These are phyloP conservation scores for Lucilia sericata DNA, from an alignment of 1,140 invertebrate species.

Conservation along the genomic window DNA sequence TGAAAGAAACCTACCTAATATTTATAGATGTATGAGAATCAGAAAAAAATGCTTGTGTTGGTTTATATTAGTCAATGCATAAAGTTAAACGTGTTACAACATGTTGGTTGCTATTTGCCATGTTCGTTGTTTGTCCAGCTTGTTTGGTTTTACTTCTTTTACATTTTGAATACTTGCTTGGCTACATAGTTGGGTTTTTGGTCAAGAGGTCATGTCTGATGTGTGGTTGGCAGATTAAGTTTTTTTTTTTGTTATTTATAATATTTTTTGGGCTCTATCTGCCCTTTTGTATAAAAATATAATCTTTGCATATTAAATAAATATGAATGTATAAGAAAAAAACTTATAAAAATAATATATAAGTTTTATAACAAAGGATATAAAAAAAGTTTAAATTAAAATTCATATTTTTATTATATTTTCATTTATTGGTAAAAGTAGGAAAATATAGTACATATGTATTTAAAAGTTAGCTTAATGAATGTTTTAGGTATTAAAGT, in stretches of 20 bases:
- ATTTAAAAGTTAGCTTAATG: too few species aligned
- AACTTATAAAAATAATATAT: neutral
- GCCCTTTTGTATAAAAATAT: neutral
- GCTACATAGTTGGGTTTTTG: neutral
- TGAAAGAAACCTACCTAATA: too few species aligned
- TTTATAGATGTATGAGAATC: too few species aligned
- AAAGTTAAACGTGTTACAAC: constrained; percentile 14
- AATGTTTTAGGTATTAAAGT: too few species aligned
- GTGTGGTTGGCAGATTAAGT: neutral
- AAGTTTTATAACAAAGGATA: too few species aligned
- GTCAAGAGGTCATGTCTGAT: constrained; percentile 26
- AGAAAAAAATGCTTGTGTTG: too few species aligned
- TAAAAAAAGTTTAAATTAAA: neutral
- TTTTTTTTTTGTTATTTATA: neutral
- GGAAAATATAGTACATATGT: too few species aligned
- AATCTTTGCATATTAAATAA: constrained; percentile 11
- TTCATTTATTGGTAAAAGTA: too few species aligned
- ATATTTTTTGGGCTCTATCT: neutral
- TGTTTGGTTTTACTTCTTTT: neutral
- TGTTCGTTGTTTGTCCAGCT: neutral
- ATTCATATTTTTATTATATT: too few species aligned
- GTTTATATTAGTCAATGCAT: neutral
- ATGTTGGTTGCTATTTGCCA: constrained; percentile 1
- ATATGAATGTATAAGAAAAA: neutral
- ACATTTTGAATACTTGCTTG: neutral